A percentile compares a stretch with the other conserved stretches of the same genome.
Evolutionary conservation across 2,113 vertebrate genomes (phyloP).

Genomic region (Esox niger): DNA sequence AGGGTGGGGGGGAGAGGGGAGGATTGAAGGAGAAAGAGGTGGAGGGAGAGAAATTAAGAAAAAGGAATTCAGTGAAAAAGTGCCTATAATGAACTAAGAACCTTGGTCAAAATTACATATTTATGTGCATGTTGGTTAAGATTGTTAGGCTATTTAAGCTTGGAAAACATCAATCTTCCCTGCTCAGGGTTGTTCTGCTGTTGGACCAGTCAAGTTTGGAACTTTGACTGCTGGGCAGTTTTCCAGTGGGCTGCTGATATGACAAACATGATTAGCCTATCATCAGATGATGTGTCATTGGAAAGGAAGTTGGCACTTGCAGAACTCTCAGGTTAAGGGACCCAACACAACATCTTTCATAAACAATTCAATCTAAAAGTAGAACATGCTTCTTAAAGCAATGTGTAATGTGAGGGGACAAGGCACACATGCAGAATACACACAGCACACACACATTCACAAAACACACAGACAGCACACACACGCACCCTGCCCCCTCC

Average conservation of each 20-base stretch:
- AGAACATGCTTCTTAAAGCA: slow-evolving; percentile 38
- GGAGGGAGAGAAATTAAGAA: no score
- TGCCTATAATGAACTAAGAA: no score
- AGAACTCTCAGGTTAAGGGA: slow-evolving; percentile 37
- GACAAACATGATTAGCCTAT: no score
- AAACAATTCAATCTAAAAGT: slow-evolving; percentile 68
- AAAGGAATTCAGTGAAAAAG: no score
- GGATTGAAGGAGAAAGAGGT: no score
- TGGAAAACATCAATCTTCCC: no score
- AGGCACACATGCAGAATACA: neutral
- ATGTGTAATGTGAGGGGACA: slow-evolving; percentile 41
- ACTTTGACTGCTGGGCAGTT: neutral
- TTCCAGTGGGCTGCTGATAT: neutral
- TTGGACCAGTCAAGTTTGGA: neutral
- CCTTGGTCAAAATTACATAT: no score
- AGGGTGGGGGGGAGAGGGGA: no score
- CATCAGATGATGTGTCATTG: neutral
- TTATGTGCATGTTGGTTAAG: no score
- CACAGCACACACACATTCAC: neutral
- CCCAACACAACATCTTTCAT: slow-evolving; percentile 41
- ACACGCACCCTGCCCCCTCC: neutral
- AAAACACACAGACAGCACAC: neutral
- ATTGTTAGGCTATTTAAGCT: no score
- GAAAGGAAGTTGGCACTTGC: neutral
- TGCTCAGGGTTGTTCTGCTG: no score